phyloP scores from a whole-genome alignment of 2,113 vertebrate species.

The Nyctibius bracteatus region DNA sequence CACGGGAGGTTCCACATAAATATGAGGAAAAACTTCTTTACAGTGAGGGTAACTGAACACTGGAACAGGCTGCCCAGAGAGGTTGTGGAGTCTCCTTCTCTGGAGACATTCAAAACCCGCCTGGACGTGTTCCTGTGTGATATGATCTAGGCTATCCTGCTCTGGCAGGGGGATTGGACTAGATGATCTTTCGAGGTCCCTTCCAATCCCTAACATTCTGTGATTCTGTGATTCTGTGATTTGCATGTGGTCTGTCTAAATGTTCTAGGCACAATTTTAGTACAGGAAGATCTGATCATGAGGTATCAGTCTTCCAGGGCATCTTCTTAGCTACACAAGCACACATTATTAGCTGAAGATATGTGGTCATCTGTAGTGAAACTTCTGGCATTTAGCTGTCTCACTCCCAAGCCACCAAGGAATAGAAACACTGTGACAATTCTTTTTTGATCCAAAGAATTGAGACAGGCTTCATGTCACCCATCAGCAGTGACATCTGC shows the following conservation, averaged over 20 bases:
- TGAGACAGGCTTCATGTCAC: conserved; percentile 31
- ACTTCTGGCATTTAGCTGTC: neutral
- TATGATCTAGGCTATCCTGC: no score
- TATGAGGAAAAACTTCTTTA: no score
- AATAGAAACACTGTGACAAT: neutral
- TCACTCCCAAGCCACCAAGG: neutral
- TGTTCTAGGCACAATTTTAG: neutral
- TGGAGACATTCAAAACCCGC: no score
- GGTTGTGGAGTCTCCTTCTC: no score
- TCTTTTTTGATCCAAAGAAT: neutral
- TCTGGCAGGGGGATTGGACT: no score
- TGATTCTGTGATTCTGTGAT: no score
- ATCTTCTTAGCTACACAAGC: neutral
- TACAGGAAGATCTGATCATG: neutral
- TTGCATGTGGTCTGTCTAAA: neutral
- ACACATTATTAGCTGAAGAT: neutral
- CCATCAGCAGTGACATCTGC: conserved; percentile 60
- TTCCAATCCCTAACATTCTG: no score
- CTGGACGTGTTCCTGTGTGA: no score
- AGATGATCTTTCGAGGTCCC: no score
- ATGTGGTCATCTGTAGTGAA: neutral
- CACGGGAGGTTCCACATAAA: no score
- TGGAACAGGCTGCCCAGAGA: no score
- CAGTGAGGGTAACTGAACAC: no score
- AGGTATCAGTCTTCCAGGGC: neutral